Conservation (phyloP, 2,888 invertebrate genomes). For the Brachycybe producta region DNA sequence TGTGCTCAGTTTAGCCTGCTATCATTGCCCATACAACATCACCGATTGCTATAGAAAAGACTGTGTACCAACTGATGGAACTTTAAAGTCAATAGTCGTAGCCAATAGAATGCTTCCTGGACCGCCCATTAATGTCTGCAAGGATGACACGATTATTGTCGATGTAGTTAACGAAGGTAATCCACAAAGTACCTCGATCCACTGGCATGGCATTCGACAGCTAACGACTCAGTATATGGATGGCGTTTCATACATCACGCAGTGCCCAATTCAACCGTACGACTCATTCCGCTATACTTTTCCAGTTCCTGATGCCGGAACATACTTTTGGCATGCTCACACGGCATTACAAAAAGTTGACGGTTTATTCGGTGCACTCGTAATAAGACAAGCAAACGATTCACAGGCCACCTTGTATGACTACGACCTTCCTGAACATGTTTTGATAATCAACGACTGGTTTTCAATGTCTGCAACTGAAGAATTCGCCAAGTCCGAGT, state of each 20-base stretch:
- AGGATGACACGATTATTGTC: conserved; percentile 65
- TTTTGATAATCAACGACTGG: conserved; percentile 76
- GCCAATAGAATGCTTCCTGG: conserved; percentile 80
- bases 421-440: conserved; percentile 77
- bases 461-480: conserved; percentile 40
- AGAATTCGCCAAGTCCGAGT: conserved; percentile 72
- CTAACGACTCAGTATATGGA: conserved; percentile 69
- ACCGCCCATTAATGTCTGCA: conserved; percentile 73
- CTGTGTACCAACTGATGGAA: conserved; percentile 73
- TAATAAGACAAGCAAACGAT: conserved; percentile 71
- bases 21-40: conserved; percentile 57
- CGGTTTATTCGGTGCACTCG: conserved; percentile 70
- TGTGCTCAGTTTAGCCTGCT: conserved; percentile 75
- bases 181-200: conserved; percentile 70
- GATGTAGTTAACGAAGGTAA: conserved; percentile 66
- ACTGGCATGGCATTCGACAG: conserved; percentile 81
- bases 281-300: conserved; percentile 73
- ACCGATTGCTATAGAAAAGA: conserved; percentile 64
- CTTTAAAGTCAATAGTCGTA: conserved; percentile 56
- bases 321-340: conserved; percentile 84
- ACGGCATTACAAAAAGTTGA: conserved; percentile 70
- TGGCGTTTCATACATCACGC: conserved; percentile 71
- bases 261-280: conserved; percentile 66
- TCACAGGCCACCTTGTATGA: conserved; percentile 76
- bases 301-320: conserved; percentile 61